Evolutionary conservation across 2,888 invertebrate species (phyloP).

Genomic region (Sphecodes monilicornis): DNA sequence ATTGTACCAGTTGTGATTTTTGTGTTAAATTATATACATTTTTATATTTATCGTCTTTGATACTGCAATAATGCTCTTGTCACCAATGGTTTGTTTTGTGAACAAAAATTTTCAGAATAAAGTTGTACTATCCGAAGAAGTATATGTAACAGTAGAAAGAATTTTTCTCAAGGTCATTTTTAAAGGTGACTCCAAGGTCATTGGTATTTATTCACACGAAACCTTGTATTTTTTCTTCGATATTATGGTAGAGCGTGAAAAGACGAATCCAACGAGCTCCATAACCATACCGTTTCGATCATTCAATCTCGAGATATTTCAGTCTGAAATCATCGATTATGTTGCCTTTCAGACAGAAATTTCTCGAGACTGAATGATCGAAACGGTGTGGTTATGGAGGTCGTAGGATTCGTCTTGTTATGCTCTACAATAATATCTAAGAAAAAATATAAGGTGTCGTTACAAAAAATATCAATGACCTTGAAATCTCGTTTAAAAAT

Average conservation of each 20-base stretch:
- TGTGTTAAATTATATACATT: too few species aligned
- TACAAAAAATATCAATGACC: not conserved
- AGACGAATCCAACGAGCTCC: not conserved
- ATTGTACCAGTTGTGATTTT: too few species aligned
- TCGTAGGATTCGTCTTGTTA: not conserved
- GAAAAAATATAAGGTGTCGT: not conserved
- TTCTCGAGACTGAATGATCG: not conserved
- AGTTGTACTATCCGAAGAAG: not conserved
- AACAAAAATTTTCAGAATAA: not conserved
- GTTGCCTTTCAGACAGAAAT: not conserved
- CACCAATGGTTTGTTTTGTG: not conserved
- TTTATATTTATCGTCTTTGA: too few species aligned
- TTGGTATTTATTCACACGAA: not conserved
- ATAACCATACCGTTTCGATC: not conserved
- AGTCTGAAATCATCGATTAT: not conserved
- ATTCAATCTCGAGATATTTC: not conserved
- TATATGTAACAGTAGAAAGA: not conserved
- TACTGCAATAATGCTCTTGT: not conserved
- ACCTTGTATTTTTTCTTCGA: not conserved
- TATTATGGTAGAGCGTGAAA: not conserved
- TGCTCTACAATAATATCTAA: not conserved
- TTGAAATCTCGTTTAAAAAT: not conserved
- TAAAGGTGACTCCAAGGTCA: not conserved
- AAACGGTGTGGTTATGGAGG: not conserved
- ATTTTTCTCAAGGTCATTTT: not conserved